These are phyloP conservation scores for Drosophila longiperda DNA, from an alignment of 2,888 invertebrate genomes.

Conservation along the genomic window DNA sequence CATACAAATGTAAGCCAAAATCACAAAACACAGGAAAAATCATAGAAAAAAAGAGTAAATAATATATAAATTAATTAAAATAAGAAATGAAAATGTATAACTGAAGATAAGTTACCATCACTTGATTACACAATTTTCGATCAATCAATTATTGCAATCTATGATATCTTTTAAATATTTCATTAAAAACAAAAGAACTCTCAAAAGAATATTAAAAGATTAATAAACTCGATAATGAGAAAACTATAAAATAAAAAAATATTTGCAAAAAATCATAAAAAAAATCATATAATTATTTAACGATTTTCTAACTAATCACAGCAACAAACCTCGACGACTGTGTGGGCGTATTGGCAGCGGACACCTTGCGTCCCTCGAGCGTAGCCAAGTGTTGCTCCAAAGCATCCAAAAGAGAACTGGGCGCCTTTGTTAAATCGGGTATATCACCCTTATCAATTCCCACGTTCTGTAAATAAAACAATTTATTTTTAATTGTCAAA, in stretches of 20 bases:
- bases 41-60: constrained; percentile 32
- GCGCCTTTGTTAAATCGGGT: constrained; percentile 98
- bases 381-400: constrained; percentile 97
- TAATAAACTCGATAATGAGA: neutral
- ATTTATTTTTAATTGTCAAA: neutral
- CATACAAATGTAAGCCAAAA: constrained; percentile 50
- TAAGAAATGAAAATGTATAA: neutral
- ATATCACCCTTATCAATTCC: constrained; percentile 99
- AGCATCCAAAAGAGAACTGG: constrained; percentile 98
- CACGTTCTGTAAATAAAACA: constrained; percentile 88
- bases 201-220: neutral
- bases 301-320: constrained; percentile 1
- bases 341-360: constrained; percentile 94
- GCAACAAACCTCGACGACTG: constrained; percentile 90
- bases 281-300: neutral
- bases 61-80: constrained; percentile 28
- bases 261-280: constrained; percentile 13
- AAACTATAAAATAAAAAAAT: constrained; percentile 11
- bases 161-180: neutral
- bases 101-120: neutral
- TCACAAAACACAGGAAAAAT: constrained; percentile 34
- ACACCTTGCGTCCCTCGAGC: constrained; percentile 96
- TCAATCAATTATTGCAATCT: neutral
- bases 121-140: neutral
- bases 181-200: neutral